Percentiles rank a stretch among this genome's conserved stretches.
Evolutionary conservation across 1,140 invertebrate species (phyloP).

Genomic region (Akabosia matsudoensis): DNA sequence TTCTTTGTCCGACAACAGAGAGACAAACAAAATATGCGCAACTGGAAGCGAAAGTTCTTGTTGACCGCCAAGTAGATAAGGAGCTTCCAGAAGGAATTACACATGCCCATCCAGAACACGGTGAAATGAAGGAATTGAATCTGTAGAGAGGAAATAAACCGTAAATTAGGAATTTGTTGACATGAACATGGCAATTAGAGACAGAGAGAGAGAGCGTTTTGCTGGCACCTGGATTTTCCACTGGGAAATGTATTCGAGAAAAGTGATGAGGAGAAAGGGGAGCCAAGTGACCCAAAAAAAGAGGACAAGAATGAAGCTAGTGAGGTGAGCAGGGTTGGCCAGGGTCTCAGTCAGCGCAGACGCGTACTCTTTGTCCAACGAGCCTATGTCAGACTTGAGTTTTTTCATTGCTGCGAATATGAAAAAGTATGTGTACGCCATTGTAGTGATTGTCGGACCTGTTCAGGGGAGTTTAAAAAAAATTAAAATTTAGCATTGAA

Average conservation of each 20-base stretch:
- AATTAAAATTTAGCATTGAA: no score
- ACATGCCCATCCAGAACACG: conserved; percentile 87
- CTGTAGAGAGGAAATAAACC: conserved; percentile 52
- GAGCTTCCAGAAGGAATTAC: conserved; percentile 92
- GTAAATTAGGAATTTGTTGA: neutral
- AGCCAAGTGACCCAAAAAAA: conserved; percentile 89
- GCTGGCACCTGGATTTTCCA: conserved; percentile 41
- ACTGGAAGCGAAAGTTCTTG: conserved; percentile 81
- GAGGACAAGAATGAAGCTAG: conserved; percentile 86
- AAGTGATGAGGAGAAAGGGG: conserved; percentile 75
- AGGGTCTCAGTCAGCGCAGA: conserved; percentile 80
- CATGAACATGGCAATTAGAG: neutral
- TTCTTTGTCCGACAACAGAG: conserved; percentile 78
- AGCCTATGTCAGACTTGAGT: conserved; percentile 70
- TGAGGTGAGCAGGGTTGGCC: conserved; percentile 87
- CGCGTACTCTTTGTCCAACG: conserved; percentile 90
- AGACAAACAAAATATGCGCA: conserved; percentile 82
- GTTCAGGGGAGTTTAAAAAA: no score
- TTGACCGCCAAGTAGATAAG: conserved; percentile 81
- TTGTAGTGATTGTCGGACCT: conserved; percentile 84
- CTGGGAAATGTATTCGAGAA: conserved; percentile 59
- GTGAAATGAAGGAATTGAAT: conserved; percentile 84
- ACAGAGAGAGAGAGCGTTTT: neutral
- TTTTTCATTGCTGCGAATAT: conserved; percentile 85
- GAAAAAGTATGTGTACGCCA: conserved; percentile 87